Evolutionary conservation across 2,113 vertebrate species (phyloP).

Genomic region (Anguilla rostrata): DNA sequence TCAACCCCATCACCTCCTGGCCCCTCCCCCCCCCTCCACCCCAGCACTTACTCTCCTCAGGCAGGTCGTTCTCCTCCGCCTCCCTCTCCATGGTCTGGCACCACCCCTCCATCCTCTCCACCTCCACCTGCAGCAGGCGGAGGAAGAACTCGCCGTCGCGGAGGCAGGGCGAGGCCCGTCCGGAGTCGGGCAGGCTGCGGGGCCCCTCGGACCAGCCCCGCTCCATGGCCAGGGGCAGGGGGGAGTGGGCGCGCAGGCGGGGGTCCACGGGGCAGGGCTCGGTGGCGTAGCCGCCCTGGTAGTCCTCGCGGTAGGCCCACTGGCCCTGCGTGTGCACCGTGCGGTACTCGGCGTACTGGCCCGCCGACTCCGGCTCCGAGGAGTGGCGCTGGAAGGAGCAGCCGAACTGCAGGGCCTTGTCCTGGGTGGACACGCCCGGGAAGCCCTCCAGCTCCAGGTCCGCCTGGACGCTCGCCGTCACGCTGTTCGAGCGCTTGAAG

Average conservation of each 20-base stretch:
- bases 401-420: constrained; percentile 95
- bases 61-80: constrained; percentile 91
- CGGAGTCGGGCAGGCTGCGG: constrained; percentile 91
- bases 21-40: not conserved
- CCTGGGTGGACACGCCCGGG: constrained; percentile 84
- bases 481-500: constrained; percentile 98
- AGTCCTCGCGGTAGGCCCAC: constrained; percentile 94
- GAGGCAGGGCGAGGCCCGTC: constrained; percentile 89
- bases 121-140: constrained; percentile 89
- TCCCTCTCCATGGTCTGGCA: constrained; percentile 97
- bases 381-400: constrained; percentile 94
- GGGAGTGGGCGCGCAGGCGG: constrained; percentile 71
- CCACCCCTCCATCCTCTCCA: constrained; percentile 97
- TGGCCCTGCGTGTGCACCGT: constrained; percentile 97
- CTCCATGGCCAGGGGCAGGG: constrained; percentile 68
- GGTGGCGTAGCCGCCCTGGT: constrained; percentile 84
- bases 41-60: constrained; percentile 85
- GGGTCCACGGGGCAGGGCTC: constrained; percentile 64
- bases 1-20: not conserved
- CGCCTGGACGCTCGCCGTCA: constrained; percentile 93
- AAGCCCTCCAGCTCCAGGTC: constrained; percentile 95
- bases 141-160: constrained; percentile 95
- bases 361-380: constrained; percentile 85
- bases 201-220: constrained; percentile 85
- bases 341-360: constrained; percentile 89